phyloP scores from a whole-genome alignment of 2,797 vertebrate genomes.

The Argya squamiceps region DNA sequence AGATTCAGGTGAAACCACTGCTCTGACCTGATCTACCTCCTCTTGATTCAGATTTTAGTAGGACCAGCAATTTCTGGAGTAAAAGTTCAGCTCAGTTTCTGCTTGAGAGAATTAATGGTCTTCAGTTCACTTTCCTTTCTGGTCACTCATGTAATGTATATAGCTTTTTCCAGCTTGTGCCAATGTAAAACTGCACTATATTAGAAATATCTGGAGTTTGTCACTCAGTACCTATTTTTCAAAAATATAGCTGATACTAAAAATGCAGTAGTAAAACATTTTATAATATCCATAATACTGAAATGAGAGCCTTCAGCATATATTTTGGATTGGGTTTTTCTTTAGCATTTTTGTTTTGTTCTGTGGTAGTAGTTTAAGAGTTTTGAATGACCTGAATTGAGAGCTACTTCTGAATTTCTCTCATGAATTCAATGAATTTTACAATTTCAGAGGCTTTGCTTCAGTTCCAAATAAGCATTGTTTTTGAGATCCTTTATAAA shows the following conservation, averaged over 20 bases:
- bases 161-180: neutral
- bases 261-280: constrained; percentile 11
- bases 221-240: neutral
- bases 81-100: neutral
- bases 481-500: constrained; percentile 8
- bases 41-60: neutral
- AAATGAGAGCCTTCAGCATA: neutral
- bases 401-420: constrained; percentile 1
- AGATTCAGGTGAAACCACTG: neutral
- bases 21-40: neutral
- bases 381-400: neutral
- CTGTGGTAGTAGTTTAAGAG: neutral
- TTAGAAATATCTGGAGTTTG: neutral
- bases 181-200: neutral
- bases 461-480: neutral
- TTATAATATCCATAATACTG: neutral
- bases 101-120: neutral
- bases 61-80: neutral
- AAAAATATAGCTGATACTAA: neutral
- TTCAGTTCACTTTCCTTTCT: neutral
- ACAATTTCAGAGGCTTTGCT: neutral
- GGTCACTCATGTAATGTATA: neutral
- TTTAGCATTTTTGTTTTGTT: neutral
- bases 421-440: neutral
- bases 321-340: neutral